These are phyloP conservation scores for Syndactyla subalaris DNA, from an alignment of 2,797 vertebrate species.

Conservation along the genomic window DNA sequence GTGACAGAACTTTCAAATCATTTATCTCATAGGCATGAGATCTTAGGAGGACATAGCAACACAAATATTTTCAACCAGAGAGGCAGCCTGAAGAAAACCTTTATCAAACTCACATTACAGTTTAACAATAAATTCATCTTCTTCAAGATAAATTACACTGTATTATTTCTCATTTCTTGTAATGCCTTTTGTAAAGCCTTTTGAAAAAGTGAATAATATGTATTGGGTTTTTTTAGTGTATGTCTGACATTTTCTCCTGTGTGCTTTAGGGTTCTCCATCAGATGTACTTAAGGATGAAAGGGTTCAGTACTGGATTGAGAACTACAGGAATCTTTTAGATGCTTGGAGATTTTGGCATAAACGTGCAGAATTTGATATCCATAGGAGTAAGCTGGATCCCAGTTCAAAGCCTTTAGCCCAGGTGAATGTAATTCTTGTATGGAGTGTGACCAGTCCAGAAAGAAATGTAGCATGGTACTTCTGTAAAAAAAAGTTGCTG, in stretches of 20 bases:
- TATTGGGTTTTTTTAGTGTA: not conserved
- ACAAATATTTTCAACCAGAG: not conserved
- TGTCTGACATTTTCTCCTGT: not conserved
- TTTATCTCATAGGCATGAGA: not conserved
- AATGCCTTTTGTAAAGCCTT: not conserved
- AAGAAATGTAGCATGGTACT: not conserved
- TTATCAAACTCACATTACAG: not conserved
- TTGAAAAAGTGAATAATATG: not conserved
- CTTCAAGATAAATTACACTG: not conserved
- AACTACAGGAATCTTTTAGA: conserved; percentile 98
- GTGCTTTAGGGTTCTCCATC: conserved; percentile 87
- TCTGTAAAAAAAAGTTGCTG: not conserved
- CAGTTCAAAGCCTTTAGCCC: conserved; percentile 95
- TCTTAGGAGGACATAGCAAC: not conserved
- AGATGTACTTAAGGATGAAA: conserved; percentile 94
- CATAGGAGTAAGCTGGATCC: conserved; percentile 96
- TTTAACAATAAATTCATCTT: not conserved
- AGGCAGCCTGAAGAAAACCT: not conserved
- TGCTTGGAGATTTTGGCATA: conserved; percentile 99
- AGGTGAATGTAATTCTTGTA: conserved; percentile 76
- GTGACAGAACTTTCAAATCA: not conserved
- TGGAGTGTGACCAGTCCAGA: not conserved
- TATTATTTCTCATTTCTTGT: not conserved
- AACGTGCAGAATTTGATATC: conserved; percentile 98
- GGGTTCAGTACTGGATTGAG: conserved; percentile 98